These are phyloP conservation scores for Spheniscus mendiculus DNA, from an alignment of 2,113 vertebrate species.

Conservation along the genomic window DNA sequence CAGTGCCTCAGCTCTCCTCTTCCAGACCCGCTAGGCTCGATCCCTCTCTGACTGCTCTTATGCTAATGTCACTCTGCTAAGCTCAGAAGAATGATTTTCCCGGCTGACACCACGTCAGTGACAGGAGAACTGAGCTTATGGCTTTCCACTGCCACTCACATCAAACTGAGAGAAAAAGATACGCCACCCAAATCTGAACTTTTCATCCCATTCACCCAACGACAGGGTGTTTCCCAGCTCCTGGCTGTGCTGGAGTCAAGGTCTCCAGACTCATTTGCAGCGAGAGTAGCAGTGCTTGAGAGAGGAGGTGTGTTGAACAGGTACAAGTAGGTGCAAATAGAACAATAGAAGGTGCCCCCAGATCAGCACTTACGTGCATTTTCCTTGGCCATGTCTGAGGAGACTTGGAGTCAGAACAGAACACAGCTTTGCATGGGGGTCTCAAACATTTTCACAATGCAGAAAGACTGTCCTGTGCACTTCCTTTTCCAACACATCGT, in stretches of 20 bases:
- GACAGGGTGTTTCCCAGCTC: not conserved
- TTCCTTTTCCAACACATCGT: constrained; percentile 32
- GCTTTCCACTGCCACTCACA: not conserved
- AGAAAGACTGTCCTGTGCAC: constrained; percentile 28
- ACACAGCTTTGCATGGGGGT: constrained; percentile 43
- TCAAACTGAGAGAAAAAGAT: not conserved
- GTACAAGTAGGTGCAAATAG: not conserved
- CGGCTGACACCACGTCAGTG: not conserved
- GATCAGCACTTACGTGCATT: constrained; percentile 47
- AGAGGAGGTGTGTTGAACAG: not conserved
- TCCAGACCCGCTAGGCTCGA: not conserved
- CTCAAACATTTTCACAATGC: constrained; percentile 46
- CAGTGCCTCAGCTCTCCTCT: not conserved
- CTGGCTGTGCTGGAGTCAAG: not conserved
- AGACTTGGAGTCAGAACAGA: constrained; percentile 49
- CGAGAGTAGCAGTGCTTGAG: not conserved
- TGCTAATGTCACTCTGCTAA: not conserved
- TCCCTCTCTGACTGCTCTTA: not conserved
- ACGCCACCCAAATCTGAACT: not conserved
- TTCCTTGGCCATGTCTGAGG: constrained; percentile 59
- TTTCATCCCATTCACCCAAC: not conserved
- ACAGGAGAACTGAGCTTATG: not conserved
- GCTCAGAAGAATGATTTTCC: not conserved
- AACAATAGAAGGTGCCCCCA: constrained; percentile 16
- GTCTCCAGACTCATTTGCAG: not conserved